phyloP scores from a whole-genome alignment of 2,113 vertebrate genomes.

The Pholis gunnellus region DNA sequence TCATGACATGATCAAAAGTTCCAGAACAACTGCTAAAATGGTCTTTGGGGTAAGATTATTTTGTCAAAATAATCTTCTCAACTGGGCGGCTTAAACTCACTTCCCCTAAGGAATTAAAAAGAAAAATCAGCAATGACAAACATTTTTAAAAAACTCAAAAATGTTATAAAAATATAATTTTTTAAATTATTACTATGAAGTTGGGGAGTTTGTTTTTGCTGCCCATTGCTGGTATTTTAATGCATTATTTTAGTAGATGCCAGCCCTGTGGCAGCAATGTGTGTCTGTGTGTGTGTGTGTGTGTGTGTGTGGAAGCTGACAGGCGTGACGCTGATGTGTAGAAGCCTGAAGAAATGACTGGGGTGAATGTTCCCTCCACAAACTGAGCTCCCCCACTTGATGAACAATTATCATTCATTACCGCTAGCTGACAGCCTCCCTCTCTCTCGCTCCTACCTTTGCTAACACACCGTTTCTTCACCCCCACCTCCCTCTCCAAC shows the following conservation, averaged over 20 bases:
- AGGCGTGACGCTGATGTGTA: slow-evolving; percentile 44
- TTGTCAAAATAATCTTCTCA: neutral
- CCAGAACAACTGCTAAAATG: too few species aligned
- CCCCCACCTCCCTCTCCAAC: slow-evolving; percentile 1
- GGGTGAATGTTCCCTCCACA: slow-evolving; percentile 45
- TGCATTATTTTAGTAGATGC: neutral
- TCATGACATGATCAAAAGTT: neutral
- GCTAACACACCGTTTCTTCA: slow-evolving; percentile 22
- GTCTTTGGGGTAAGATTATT: neutral
- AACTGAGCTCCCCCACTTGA: slow-evolving; percentile 56
- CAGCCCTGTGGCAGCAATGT: neutral
- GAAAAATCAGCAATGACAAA: neutral
- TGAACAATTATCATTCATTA: slow-evolving; percentile 85
- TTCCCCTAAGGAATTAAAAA: too few species aligned
- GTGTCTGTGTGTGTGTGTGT: neutral
- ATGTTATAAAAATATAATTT: too few species aligned
- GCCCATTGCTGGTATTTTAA: neutral
- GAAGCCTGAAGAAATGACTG: slow-evolving; percentile 39
- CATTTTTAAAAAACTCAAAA: neutral
- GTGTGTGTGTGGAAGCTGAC: slow-evolving; percentile 23
- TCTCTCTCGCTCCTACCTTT: slow-evolving; percentile 32
- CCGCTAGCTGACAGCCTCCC: slow-evolving; percentile 69
- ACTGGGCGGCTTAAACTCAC: neutral
- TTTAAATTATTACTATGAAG: too few species aligned
- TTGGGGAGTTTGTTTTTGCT: too few species aligned